Base-by-base conservation (phyloP, 2,888 invertebrate species). In the Clepsis dumicolana region DNA sequence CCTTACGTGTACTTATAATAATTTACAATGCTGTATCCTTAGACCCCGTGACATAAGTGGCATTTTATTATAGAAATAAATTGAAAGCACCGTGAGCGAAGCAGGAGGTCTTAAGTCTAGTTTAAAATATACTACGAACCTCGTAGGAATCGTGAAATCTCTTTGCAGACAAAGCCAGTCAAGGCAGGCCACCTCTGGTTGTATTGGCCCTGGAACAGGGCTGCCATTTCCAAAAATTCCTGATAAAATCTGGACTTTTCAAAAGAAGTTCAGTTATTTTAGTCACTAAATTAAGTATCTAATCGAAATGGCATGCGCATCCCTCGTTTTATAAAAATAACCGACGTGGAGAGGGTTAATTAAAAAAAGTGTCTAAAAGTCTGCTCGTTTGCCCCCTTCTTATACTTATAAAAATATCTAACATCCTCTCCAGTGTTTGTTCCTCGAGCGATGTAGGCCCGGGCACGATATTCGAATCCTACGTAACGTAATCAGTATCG, bases 91-190 rank as follows among this genome's bases (percentile, higher is more conserved):
- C 10, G 12, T 16, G 50, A 48, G 54, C 56, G 14, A 25, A 38
- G 27, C 25, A 57, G 35, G 32, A 18, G 25, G 41, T 1, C 24
- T 24, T 50, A 64, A 18, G 44, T 25, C 59, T 41, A 50, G 57
- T 59, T 59, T 59, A 59, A 68, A 64, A 68, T 59, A 64, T 52
- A 64, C 52, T 41, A 29, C 38, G 59, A 38, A 32, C 32, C 24
- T 50, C 44, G 35, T 53, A 52, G 60, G 48, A 48, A 50, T 57
- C 27, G 38, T 41, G 32, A 64, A 64, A 68, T 59, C 68, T 64
- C 68, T 59, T 68, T 64, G 32, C 52, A 63, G 63, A 68, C 63
- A 62, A 44, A 61, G 60, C 60, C 21, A 48, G 59, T 59, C 59
- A 61, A 48, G 48, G 18, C 48, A 10, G 18, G 41, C 38, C 44